These are phyloP conservation scores for Whitmania pigra DNA, from an alignment of 1,140 invertebrate genomes.

Conservation along the genomic window DNA sequence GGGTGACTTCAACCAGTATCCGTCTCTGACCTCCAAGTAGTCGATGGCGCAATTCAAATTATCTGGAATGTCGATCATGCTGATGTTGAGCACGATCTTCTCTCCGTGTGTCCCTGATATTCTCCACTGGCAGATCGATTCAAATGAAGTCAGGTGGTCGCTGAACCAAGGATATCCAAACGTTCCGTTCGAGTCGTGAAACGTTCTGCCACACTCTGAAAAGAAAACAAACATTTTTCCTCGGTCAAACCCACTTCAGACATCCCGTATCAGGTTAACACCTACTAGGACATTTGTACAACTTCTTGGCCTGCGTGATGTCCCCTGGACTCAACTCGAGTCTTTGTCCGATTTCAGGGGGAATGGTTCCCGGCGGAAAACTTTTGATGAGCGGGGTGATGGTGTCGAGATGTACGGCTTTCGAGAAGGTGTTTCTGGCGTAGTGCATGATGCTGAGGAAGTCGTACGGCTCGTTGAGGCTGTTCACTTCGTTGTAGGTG, in stretches of 20 bases:
- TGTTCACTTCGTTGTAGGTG: constrained; percentile 87
- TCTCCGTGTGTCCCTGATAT: constrained; percentile 94
- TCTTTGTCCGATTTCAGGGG: constrained; percentile 57
- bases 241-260: not conserved
- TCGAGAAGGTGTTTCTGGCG: constrained; percentile 91
- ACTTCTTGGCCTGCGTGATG: constrained; percentile 80
- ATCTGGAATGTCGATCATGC: constrained; percentile 73
- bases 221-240: constrained; percentile 2
- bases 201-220: constrained; percentile 76
- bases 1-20: constrained; percentile 80
- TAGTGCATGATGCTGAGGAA: constrained; percentile 94
- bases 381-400: constrained; percentile 57
- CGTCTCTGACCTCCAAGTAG: constrained; percentile 82
- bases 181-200: constrained; percentile 72
- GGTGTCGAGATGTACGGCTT: constrained; percentile 82
- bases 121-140: constrained; percentile 61
- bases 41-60: constrained; percentile 72
- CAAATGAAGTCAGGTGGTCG: not conserved
- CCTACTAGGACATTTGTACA: constrained; percentile 70
- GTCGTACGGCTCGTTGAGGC: constrained; percentile 81
- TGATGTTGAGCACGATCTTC: constrained; percentile 80
- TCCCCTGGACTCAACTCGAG: constrained; percentile 75
- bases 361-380: not conserved
- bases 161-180: constrained; percentile 57
- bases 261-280: not conserved